Conservation (phyloP, 1,140 invertebrate genomes). For the Brachionus rubens region DNA sequence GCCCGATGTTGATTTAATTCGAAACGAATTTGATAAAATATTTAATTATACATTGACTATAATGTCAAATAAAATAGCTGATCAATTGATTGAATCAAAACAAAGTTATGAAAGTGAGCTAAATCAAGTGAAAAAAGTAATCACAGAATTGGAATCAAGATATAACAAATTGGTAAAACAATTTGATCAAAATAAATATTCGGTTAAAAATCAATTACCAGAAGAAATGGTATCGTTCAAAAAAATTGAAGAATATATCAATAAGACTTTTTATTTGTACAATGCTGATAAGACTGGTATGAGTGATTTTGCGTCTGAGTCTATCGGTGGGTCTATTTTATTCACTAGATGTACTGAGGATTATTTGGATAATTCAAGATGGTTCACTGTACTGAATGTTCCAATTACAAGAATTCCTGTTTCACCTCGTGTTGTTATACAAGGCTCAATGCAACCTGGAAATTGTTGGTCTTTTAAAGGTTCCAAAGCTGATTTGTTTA, state of each 20-base stretch:
- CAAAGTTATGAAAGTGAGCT: conserved; percentile 20
- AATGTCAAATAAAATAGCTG: conserved; percentile 9
- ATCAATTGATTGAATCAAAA: conserved; percentile 15
- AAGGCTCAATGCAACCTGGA: conserved; percentile 42
- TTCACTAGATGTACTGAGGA: conserved; percentile 31
- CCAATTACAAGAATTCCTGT: neutral
- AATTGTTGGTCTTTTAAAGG: conserved; percentile 47
- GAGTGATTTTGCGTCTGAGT: conserved; percentile 37
- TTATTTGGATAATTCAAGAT: conserved; percentile 17
- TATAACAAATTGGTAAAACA: neutral
- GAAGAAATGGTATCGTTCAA: neutral
- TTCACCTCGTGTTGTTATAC: conserved; percentile 11
- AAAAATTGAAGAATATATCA: conserved; percentile 43
- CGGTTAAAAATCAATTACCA: neutral
- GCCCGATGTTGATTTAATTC: neutral
- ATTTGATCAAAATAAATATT: neutral
- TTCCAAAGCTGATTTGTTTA: conserved; percentile 18
- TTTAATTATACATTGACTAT: conserved; percentile 25
- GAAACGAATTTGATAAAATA: conserved; percentile 30
- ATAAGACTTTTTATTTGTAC: conserved; percentile 41
- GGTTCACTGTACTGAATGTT: conserved; percentile 21
- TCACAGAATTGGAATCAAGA: conserved; percentile 20
- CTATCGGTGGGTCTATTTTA: conserved; percentile 10
- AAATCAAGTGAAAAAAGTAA: conserved; percentile 10
- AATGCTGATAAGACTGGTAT: conserved; percentile 46